Evolutionary conservation across 2,797 vertebrate species (phyloP).

Genomic region (Lindbergichthys nudifrons): DNA sequence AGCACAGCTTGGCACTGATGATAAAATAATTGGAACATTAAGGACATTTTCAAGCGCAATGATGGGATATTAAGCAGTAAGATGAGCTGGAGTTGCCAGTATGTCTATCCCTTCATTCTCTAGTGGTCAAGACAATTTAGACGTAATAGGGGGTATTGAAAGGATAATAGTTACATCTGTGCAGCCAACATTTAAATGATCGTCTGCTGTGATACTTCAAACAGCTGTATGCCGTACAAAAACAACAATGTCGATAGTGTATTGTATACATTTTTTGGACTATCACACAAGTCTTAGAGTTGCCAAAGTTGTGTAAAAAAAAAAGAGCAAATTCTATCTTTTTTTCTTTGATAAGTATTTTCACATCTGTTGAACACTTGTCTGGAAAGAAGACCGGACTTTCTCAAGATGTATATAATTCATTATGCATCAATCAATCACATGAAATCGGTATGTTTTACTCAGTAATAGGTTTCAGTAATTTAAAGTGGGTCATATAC

Average conservation of each 20-base stretch:
- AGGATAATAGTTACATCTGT: constrained; percentile 32
- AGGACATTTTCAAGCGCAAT: constrained; percentile 24
- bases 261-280: not conserved
- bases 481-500: constrained; percentile 32
- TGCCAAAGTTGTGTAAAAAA: constrained; percentile 11
- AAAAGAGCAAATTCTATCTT: constrained; percentile 5
- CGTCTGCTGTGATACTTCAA: constrained; percentile 8
- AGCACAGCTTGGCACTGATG: constrained; percentile 29
- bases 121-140: constrained; percentile 42
- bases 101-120: constrained; percentile 44
- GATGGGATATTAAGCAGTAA: constrained; percentile 43
- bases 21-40: constrained; percentile 49
- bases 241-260: not conserved
- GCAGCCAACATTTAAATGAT: constrained; percentile 23
- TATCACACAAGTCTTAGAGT: not conserved
- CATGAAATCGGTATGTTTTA: constrained; percentile 29
- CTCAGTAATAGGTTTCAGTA: constrained; percentile 37
- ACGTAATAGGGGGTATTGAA: constrained; percentile 41
- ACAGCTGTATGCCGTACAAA: not conserved
- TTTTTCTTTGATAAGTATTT: constrained; percentile 13
- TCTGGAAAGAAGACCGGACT: constrained; percentile 23
- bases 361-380: constrained; percentile 47
- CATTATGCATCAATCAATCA: constrained; percentile 37
- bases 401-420: constrained; percentile 25
- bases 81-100: constrained; percentile 36